phyloP scores from a whole-genome alignment of 2,113 vertebrate genomes.

The Stictonetta naevosa region DNA sequence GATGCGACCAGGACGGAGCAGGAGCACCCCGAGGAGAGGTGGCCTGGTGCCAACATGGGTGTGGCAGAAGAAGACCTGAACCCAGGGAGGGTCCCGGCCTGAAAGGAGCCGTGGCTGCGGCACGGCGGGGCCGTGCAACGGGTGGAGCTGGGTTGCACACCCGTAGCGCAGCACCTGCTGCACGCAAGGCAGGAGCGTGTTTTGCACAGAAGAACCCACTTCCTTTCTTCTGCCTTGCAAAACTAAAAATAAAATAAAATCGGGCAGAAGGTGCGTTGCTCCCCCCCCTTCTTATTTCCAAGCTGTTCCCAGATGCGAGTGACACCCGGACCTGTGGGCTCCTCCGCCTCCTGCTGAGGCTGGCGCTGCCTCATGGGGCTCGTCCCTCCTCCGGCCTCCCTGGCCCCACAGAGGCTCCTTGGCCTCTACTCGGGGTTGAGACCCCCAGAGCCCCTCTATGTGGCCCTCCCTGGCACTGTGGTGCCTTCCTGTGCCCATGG shows the following conservation, averaged over 20 bases:
- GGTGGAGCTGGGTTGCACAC: slow-evolving; percentile 66
- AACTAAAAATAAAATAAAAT: slow-evolving; percentile 27
- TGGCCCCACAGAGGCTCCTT: neutral
- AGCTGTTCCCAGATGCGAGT: accelerated
- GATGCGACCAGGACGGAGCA: no score
- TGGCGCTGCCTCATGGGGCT: neutral
- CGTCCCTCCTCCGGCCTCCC: neutral
- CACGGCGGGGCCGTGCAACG: neutral
- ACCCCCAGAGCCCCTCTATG: accelerated
- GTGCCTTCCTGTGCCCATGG: accelerated
- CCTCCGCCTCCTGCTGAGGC: accelerated
- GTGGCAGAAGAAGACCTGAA: neutral
- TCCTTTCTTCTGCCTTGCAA: slow-evolving; percentile 50
- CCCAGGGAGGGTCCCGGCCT: neutral
- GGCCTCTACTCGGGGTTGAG: accelerated
- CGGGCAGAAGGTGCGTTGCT: neutral
- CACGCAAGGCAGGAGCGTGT: slow-evolving; percentile 24
- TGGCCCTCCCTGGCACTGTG: accelerated
- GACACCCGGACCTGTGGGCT: neutral
- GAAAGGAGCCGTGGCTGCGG: neutral
- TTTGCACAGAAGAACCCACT: slow-evolving; percentile 69
- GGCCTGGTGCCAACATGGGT: neutral
- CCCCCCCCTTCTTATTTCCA: slow-evolving; percentile 2
- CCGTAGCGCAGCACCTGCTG: slow-evolving; percentile 50
- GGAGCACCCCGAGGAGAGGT: neutral